These are phyloP conservation scores for Phoxinus dragarum DNA, from an alignment of 2,797 vertebrate species.

Conservation along the genomic window DNA sequence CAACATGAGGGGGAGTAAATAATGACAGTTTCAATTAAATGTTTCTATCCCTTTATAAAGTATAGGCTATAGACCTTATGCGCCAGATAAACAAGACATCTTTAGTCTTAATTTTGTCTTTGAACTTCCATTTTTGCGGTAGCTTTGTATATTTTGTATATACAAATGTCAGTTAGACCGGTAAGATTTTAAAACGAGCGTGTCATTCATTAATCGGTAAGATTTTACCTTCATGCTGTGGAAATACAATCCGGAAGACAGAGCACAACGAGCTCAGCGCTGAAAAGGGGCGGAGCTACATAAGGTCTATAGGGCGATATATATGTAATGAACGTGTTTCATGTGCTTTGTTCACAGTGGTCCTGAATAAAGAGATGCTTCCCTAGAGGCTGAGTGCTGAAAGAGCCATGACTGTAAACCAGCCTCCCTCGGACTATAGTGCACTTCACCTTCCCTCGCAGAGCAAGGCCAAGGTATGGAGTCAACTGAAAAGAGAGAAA, in stretches of 20 bases:
- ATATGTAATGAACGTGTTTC: conserved; percentile 1
- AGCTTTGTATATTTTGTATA: too few species aligned
- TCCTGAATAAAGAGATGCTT: conserved; percentile 72
- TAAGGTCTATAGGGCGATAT: background rate
- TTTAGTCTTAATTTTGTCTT: too few species aligned
- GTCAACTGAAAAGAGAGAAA: conserved; percentile 73
- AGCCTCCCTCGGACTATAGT: conserved; percentile 80
- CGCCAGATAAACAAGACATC: too few species aligned
- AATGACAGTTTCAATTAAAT: background rate
- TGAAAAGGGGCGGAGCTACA: background rate
- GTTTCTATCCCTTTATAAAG: background rate
- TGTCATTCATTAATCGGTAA: background rate
- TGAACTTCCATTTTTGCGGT: too few species aligned
- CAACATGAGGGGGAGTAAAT: background rate
- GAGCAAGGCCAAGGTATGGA: conserved; percentile 79
- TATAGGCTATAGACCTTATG: too few species aligned
- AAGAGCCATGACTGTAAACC: conserved; percentile 80
- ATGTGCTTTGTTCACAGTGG: conserved; percentile 57
- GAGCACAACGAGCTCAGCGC: too few species aligned
- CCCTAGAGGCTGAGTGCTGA: conserved; percentile 77
- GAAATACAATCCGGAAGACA: background rate
- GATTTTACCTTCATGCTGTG: background rate
- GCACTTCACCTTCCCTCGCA: conserved; percentile 76
- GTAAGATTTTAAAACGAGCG: background rate
- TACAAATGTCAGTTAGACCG: too few species aligned